Evolutionary conservation across 2,797 vertebrate species (phyloP).

Genomic region (Enteromius afrohamiltoni): DNA sequence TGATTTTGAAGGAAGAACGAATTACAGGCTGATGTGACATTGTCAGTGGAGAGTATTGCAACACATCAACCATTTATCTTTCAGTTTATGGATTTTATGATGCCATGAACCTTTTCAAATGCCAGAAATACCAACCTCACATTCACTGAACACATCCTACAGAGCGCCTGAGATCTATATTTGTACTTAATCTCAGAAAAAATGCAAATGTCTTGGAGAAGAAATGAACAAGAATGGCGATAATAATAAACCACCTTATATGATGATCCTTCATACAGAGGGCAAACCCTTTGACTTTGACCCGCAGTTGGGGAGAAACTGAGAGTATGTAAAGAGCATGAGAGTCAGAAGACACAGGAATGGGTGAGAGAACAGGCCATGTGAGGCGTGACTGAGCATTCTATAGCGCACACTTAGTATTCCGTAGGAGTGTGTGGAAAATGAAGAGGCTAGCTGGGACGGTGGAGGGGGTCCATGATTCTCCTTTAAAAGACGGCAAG

Average conservation of each 20-base stretch:
- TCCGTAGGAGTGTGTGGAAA: conserved; percentile 80
- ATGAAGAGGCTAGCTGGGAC: conserved; percentile 83
- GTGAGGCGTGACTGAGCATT: conserved; percentile 84
- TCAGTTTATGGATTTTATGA: conserved; percentile 38
- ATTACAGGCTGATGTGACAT: not conserved
- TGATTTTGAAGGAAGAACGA: not conserved
- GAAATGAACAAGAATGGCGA: conserved; percentile 14
- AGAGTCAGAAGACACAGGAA: conserved; percentile 50
- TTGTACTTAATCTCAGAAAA: conserved; percentile 68
- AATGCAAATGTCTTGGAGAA: conserved; percentile 50
- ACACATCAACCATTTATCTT: not conserved
- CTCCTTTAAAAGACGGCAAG: conserved; percentile 59
- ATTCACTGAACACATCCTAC: conserved; percentile 81
- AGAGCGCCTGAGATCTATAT: conserved; percentile 80
- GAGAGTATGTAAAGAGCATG: conserved; percentile 58
- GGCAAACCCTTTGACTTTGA: conserved; percentile 42
- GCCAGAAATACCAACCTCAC: conserved; percentile 82
- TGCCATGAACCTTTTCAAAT: conserved; percentile 67
- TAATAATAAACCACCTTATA: not conserved
- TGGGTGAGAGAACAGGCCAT: conserved; percentile 58
- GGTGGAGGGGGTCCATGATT: conserved; percentile 78
- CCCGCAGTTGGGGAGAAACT: conserved; percentile 38
- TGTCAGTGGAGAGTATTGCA: not conserved
- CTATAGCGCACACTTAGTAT: conserved; percentile 80
- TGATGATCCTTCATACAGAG: conserved; percentile 11